phyloP scores from a whole-genome alignment of 2,797 vertebrate species.

The Onychomys leucogaster region DNA sequence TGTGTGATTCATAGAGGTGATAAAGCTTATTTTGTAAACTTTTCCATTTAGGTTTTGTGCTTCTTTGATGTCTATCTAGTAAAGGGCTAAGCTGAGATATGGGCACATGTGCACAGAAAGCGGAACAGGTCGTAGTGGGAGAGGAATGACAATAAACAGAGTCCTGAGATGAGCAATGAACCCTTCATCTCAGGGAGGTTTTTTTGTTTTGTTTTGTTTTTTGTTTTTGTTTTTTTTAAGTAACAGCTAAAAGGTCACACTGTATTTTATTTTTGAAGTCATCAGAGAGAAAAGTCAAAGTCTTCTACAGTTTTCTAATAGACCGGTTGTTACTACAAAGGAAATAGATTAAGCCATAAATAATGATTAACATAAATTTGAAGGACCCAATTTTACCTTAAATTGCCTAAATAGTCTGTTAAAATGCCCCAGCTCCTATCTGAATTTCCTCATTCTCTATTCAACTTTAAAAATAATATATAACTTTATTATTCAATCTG shows the following conservation, averaged over 20 bases:
- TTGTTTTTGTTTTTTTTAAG: background rate
- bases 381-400: conserved; percentile 35
- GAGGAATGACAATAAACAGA: background rate
- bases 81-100: background rate
- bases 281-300: conserved; percentile 7
- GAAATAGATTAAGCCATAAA: conserved; percentile 19
- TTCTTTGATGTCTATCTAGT: background rate
- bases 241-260: conserved; percentile 36
- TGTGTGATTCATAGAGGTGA: background rate
- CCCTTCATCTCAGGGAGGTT: background rate
- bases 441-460: conserved; percentile 16
- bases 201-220: no score
- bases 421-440: background rate
- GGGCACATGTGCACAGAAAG: background rate
- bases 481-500: conserved; percentile 10
- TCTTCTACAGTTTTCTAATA: conserved; percentile 17
- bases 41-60: background rate
- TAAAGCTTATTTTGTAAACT: background rate
- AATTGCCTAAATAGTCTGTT: background rate
- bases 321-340: background rate
- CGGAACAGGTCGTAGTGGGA: background rate
- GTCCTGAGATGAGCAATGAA: background rate
- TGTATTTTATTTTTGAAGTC: conserved; percentile 50
- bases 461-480: conserved; percentile 45
- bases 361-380: background rate